Evolutionary conservation across 2,797 vertebrate genomes (phyloP).

Genomic region (Anguilla anguilla): DNA sequence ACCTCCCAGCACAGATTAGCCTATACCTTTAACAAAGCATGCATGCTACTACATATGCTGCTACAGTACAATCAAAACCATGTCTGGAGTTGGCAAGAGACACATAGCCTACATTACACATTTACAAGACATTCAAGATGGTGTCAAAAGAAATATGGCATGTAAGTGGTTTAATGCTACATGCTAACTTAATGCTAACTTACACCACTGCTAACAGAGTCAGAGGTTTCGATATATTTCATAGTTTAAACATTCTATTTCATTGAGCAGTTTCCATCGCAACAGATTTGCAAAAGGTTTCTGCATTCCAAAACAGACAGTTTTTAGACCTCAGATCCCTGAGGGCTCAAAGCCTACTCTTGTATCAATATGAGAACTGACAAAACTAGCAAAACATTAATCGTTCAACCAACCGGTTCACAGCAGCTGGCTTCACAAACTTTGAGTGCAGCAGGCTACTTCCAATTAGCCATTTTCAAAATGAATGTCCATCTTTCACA

Average conservation of each 20-base stretch:
- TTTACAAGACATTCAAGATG: neutral
- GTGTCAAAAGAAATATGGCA: neutral
- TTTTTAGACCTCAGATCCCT: neutral
- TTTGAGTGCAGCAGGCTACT: neutral
- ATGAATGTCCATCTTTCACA: neutral
- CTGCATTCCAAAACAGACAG: neutral
- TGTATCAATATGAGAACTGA: neutral
- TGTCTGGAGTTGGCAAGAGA: neutral
- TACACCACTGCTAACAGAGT: neutral
- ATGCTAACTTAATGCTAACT: neutral
- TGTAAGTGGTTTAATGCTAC: neutral
- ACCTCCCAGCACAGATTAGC: neutral
- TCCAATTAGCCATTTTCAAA: neutral
- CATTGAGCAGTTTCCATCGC: neutral
- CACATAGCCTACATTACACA: neutral
- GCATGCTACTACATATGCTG: too few species aligned
- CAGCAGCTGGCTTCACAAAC: neutral
- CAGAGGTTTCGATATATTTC: neutral
- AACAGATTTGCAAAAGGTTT: neutral
- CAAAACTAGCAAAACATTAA: neutral
- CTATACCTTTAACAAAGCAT: neutral
- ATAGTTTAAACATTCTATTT: neutral
- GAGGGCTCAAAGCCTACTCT: neutral
- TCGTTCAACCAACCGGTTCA: neutral
- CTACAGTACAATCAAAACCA: neutral